Evolutionary conservation across 2,888 invertebrate species (phyloP).

Genomic region (Platerodrilus igneus): DNA sequence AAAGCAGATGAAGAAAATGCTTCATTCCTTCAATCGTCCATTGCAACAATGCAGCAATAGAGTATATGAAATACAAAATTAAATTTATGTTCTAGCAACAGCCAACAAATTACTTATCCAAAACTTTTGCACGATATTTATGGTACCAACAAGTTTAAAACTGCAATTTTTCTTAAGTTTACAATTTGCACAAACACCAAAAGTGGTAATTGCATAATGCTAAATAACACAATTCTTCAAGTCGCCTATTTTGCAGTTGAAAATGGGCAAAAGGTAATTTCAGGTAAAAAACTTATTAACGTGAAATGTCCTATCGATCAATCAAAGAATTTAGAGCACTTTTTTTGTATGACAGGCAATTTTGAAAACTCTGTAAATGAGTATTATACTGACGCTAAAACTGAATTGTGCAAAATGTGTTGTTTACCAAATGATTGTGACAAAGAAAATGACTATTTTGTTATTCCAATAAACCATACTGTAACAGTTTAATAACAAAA

Average conservation of each 20-base stretch:
- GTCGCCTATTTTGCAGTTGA: conserved; percentile 2
- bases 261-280: conserved; percentile 1
- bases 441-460: conserved; percentile 5
- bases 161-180: conserved; percentile 6
- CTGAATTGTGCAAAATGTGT: conserved; percentile 12
- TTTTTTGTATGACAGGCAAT: conserved; percentile 8
- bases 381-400: background rate
- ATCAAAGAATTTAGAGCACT: conserved; percentile 2
- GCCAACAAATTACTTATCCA: too few species aligned
- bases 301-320: background rate
- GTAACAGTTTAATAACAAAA: background rate
- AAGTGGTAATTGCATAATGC: conserved; percentile 13
- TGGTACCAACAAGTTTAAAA: conserved; percentile 7
- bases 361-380: background rate
- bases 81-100: background rate
- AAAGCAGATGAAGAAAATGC: conserved; percentile 10
- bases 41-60: conserved; percentile 12
- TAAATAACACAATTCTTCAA: conserved; percentile 4
- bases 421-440: conserved; percentile 5
- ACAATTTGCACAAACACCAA: conserved; percentile 5
- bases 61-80: conserved; percentile 9
- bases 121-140: background rate
- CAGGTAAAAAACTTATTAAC: conserved; percentile 4
- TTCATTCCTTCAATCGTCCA: conserved; percentile 15
- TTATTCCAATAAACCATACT: conserved; percentile 10